A percentile compares a stretch with the other conserved stretches of the same genome.
These are phyloP conservation scores for Calliopsis andreniformis DNA, from an alignment of 1,140 invertebrate species.

Conservation along the genomic window DNA sequence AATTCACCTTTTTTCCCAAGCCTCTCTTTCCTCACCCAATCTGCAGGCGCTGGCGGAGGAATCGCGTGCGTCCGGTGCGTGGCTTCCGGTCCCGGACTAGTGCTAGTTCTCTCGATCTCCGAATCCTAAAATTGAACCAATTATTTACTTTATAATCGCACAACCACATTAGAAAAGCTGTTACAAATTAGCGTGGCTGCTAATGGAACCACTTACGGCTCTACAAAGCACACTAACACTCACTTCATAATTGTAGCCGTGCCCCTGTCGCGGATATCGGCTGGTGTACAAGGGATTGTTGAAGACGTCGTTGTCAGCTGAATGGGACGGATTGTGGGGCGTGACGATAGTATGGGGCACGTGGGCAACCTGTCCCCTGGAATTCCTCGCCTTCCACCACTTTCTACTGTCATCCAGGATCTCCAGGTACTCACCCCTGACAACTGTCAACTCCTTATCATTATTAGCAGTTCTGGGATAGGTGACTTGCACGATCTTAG, in stretches of 20 bases:
- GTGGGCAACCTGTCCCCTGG: slow-evolving; percentile 93
- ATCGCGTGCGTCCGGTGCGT: slow-evolving; percentile 80
- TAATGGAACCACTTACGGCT: no score
- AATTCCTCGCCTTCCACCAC: slow-evolving; percentile 99
- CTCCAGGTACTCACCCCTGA: slow-evolving; percentile 97
- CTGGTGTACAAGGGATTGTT: slow-evolving; percentile 87
- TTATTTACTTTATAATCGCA: no score
- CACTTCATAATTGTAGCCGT: slow-evolving; percentile 80
- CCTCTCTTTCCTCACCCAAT: slow-evolving; percentile 92
- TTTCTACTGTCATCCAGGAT: slow-evolving; percentile 96
- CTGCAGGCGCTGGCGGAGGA: slow-evolving; percentile 84
- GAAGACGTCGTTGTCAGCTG: slow-evolving; percentile 84
- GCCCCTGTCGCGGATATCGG: slow-evolving; percentile 78
- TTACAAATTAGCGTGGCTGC: background rate
- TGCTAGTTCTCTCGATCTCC: slow-evolving; percentile 78
- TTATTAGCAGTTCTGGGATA: slow-evolving; percentile 98
- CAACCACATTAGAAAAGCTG: no score
- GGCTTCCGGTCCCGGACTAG: slow-evolving; percentile 79
- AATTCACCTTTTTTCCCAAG: slow-evolving; percentile 98
- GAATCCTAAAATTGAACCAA: slow-evolving; percentile 76
- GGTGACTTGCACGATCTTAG: slow-evolving; percentile 95
- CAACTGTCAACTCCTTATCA: slow-evolving; percentile 97
- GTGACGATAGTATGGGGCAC: slow-evolving; percentile 99
- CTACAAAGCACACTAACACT: no score
- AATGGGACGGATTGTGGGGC: slow-evolving; percentile 81